Percentiles rank a stretch among this genome's conserved stretches.
Conservation (phyloP, 2,888 invertebrate genomes). For the Steromphala cineraria region DNA sequence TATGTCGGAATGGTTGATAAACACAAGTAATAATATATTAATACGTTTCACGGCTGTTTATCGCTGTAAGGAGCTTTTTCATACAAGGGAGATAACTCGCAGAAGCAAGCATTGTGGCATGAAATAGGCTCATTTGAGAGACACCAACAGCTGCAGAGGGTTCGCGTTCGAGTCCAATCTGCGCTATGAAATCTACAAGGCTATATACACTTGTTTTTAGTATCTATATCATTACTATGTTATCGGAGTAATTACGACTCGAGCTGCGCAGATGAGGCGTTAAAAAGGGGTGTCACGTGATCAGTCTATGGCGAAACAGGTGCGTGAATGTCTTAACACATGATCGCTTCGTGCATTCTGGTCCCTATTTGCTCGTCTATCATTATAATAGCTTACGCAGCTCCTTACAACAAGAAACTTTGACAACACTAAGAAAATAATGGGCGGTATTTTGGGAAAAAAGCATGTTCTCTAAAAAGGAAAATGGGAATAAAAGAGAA, state of each 20-base stretch:
- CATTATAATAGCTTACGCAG: slow-evolving; percentile 1
- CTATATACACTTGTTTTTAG: slow-evolving; percentile 18
- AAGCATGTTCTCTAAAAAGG: too few species aligned
- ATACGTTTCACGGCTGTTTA: too few species aligned
- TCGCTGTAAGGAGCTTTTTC: too few species aligned
- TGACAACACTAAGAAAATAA: too few species aligned
- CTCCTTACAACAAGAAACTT: too few species aligned
- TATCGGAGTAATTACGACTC: slow-evolving; percentile 15
- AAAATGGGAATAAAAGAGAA: too few species aligned
- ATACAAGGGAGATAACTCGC: neutral
- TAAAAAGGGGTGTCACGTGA: slow-evolving; percentile 8
- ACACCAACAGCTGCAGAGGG: neutral
- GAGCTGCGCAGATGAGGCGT: neutral
- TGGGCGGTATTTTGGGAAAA: too few species aligned
- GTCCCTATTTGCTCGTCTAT: neutral
- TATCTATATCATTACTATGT: slow-evolving; percentile 17
- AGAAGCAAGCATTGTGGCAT: neutral
- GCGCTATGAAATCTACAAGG: slow-evolving; percentile 8
- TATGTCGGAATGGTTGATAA: too few species aligned
- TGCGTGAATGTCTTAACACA: neutral
- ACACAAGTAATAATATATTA: too few species aligned
- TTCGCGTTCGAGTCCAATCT: neutral
- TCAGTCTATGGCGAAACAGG: neutral
- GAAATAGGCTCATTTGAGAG: neutral
- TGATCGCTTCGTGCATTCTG: neutral